Evolutionary conservation across 2,888 invertebrate genomes (phyloP), one percentile per base, ranked within the genome.

Genomic region (Seira musarum): DNA sequence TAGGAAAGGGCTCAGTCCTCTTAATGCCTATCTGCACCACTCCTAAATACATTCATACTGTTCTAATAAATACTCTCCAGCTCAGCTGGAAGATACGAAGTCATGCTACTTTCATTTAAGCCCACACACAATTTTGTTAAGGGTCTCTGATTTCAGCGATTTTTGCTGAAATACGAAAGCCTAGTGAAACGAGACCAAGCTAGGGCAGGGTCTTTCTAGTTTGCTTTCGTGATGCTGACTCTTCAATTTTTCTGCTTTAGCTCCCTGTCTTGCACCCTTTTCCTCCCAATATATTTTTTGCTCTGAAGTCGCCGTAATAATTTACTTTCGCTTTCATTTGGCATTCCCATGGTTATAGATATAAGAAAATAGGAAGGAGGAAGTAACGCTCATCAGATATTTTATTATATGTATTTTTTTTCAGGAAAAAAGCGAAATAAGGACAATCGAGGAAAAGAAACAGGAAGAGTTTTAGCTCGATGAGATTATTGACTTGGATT

Each of bases 401-500:
- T 61, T 70, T 60, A 70, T 70, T 70, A 60, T 49, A 15, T 74
- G 22, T 77, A 49, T 57, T 77, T 77, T 71, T 46, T 78, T 71
- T 46, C 78, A 78, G 71, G 40, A 24, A 24, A 25, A 57, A 60
- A 24, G 64, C n/a, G 53, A 53, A 66, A 53, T n/a, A 25, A 72
- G 64, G 1, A 17, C 30, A 66, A 49, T 21, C 24, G 66, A 24
- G 60, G 35, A 60, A 35, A 67, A 13, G 60, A 46, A 67, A 30
- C 24, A 53, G 49, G n/a, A 53, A 60, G 53, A 65, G 49, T 73
- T 73, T 63, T 72, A 22, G 22, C 60, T 63, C 63, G 49, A 61
- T 71, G 73, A 71, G 79, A 79, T 79, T 79, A 79, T 79, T 79
- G 79, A 72, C 79, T 79, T 35, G 73, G 53, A 63, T 35, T 73